Evolutionary conservation across 1,140 invertebrate species (phyloP), one percentile per base, ranked within the genome.

Genomic region (Heterodera schachtii): DNA sequence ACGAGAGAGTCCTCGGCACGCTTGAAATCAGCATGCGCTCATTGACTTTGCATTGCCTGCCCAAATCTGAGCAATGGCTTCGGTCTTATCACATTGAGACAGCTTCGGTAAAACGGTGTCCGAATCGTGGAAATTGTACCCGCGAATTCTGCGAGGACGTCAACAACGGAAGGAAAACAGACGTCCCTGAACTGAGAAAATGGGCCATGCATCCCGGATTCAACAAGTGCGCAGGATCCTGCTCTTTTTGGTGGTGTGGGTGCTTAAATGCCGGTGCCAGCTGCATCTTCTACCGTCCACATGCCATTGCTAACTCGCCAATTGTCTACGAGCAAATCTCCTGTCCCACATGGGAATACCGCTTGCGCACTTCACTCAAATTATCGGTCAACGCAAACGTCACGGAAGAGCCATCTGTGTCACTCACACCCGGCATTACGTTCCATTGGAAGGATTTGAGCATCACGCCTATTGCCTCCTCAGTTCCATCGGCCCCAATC

Each of bases 261-360:
- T 77, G 75, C 64, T n/a, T 49, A 4, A 60, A 66, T 60, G 49
- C 75, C 16, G 75, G 75, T 11, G 5, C 21, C 73, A 44, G 47
- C 21, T 74, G 73, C 57, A n/a, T 41, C 21, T 74, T 74, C 21
- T 74, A 74, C 11, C 47, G 41, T 8, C n/a, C 57, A 44, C 57
- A 74, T 44, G 73, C 21, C 6, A 44, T 74, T 2, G 19, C 41
- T 3, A 74, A 44, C 47, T 74, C 73, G 19, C 5, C 41, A 16
- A 57, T 8, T 8, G 57, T 47, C 7, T 74, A 52, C 21, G 57
- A 74, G 31, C 41, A 44, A 4, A 74, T 74, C 57, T 74, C 73
- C n/a, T 74, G 73, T 11, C 73, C 73, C 2, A 74, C 41, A 6
- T 74, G 73, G 73, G 73, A 74, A 47, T 44, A 74, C 21, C 47